Evolutionary conservation across 2,113 vertebrate species (phyloP), one percentile per base, ranked within the genome.

Genomic region (Anhinga rufa): DNA sequence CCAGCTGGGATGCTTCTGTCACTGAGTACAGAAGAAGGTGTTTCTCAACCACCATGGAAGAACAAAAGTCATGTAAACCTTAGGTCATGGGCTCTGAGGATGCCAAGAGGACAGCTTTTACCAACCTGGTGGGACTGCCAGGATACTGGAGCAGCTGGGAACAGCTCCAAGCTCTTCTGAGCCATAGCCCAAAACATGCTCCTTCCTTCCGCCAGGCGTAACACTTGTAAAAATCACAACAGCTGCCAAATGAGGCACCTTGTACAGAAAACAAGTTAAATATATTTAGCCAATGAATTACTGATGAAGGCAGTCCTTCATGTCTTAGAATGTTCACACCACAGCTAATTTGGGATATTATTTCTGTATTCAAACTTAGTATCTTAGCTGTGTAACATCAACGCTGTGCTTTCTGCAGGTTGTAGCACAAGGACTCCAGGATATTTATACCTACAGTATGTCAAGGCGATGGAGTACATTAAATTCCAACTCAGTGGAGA

Each of bases 401-500:
- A 26, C 2, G 2, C 62, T 62, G 28, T 65, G n/a, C 14, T 72
- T 91, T 87, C 54, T 77, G 86, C 78, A 74, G 61, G 48, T 48
- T 90, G 66, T 46, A 77, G 36, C 42, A 77, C 78, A 85, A 94
- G 75, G 66, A 85, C 78, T 91, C 40, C 54, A 66, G 77, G 62
- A 74, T 96, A 95, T 96, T 93, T 93, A 92, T 91, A 82, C 86
- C 52, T 81, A 62, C 51, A 70, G 46, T 66, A 68, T 3, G 3
- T 60, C 0, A 4, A 95, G 87, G 94, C 64, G 92, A 62, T 40
- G 74, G 75, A 95, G 82, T 90, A 64, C 81, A 83, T 95, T 97
- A 94, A 92, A 95, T 95, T 96, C 55, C 75, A 94, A 18, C 89
- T 85, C 78, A 24, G 38, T 75, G 62, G 78, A 95, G 94, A 97